A percentile compares a stretch with the other conserved stretches of the same genome.
Evolutionary conservation across 2,888 invertebrate genomes (phyloP).

Genomic region (Mayetiola destructor): DNA sequence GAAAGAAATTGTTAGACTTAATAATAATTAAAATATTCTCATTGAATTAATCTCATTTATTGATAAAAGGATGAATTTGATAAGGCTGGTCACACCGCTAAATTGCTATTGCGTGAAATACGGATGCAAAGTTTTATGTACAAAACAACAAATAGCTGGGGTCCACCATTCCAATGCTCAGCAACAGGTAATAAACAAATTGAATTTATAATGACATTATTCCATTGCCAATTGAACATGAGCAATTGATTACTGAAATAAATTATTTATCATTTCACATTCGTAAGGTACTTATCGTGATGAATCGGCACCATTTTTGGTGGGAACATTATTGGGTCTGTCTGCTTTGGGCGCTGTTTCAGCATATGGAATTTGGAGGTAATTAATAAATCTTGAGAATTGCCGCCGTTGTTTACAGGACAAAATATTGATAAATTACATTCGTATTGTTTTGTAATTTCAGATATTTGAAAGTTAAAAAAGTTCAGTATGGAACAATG

Average conservation of each 20-base stretch:
- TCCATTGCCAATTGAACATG: not conserved
- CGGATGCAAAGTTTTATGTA: conserved; percentile 81
- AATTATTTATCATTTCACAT: not conserved
- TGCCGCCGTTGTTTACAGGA: not conserved
- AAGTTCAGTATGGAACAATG: conserved; percentile 85
- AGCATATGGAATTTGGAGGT: conserved; percentile 58
- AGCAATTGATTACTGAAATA: not conserved
- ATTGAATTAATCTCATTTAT: not conserved
- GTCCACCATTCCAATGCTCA: conserved; percentile 34
- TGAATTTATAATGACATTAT: no score
- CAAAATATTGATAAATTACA: not conserved
- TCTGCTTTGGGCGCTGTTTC: conserved; percentile 67
- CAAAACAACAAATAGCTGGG: conserved; percentile 51
- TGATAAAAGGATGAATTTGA: conserved; percentile 28
- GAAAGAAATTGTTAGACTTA: no score
- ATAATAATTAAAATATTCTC: not conserved
- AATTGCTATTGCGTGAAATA: conserved; percentile 50
- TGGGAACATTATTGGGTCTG: conserved; percentile 70
- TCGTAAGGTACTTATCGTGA: conserved; percentile 42
- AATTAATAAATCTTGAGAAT: conserved; percentile 16
- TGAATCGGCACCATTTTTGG: conserved; percentile 70
- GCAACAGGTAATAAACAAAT: conserved; percentile 29
- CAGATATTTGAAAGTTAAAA: conserved; percentile 76
- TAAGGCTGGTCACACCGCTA: conserved; percentile 42
- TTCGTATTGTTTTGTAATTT: conserved; percentile 29